Percentiles rank a stretch among this genome's conserved stretches.
phyloP scores from a whole-genome alignment of 2,113 vertebrate genomes.

The Geococcyx californianus region DNA sequence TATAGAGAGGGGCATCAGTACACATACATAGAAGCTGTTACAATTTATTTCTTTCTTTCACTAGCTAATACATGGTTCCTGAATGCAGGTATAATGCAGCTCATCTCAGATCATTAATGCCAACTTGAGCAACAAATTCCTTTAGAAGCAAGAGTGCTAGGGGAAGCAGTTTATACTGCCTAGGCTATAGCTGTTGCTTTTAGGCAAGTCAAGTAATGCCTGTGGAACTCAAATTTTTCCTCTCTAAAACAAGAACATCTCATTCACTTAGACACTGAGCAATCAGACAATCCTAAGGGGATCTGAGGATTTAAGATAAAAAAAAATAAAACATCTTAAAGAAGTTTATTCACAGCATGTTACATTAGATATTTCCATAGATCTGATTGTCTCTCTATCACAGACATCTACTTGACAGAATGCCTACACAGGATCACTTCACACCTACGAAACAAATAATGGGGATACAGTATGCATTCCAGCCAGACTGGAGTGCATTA shows the following conservation, averaged over 20 bases:
- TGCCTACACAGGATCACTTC: neutral
- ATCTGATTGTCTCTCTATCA: neutral
- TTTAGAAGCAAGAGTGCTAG: neutral
- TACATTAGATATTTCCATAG: neutral
- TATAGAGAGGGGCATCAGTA: neutral
- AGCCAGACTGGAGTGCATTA: neutral
- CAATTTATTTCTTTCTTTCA: neutral
- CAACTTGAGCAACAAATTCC: neutral
- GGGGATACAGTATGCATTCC: neutral
- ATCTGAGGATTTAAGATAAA: neutral
- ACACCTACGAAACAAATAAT: neutral
- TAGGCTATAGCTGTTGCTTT: neutral
- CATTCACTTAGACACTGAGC: neutral
- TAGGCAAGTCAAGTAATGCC: neutral
- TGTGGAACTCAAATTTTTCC: neutral
- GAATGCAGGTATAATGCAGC: neutral
- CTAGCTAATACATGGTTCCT: neutral
- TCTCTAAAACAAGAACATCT: neutral
- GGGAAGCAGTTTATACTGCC: neutral
- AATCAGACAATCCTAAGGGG: neutral
- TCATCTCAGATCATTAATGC: neutral
- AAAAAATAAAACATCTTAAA: neutral
- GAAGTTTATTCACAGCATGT: neutral
- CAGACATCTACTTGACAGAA: neutral
- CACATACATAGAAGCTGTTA: neutral